Percentiles rank a stretch among this genome's conserved stretches.
Evolutionary conservation across 2,888 invertebrate species (phyloP).

Genomic region (Orchestes rusci): DNA sequence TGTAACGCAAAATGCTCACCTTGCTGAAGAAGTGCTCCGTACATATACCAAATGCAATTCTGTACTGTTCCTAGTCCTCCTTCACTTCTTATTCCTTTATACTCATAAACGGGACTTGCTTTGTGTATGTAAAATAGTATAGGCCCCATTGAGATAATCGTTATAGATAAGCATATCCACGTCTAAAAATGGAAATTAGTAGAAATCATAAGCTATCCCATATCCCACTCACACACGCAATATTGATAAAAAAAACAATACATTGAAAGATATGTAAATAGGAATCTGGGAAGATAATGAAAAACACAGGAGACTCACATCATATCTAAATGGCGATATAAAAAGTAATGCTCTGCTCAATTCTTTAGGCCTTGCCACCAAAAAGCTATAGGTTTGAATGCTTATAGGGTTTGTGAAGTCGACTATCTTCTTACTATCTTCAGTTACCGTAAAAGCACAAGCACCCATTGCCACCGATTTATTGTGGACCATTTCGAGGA

Average conservation of each 20-base stretch:
- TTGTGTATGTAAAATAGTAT: constrained; percentile 66
- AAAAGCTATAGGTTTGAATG: constrained; percentile 70
- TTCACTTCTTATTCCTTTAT: constrained; percentile 49
- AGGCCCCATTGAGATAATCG: constrained; percentile 71
- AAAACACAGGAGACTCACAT: too few species aligned
- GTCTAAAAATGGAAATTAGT: constrained; percentile 49
- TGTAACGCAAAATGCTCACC: too few species aligned
- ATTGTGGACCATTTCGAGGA: constrained; percentile 47
- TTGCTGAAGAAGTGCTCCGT: constrained; percentile 86
- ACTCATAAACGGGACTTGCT: constrained; percentile 64
- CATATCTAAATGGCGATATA: constrained; percentile 69
- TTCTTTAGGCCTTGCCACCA: constrained; percentile 71
- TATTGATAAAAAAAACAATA: constrained; percentile 1
- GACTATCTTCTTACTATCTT: constrained; percentile 47
- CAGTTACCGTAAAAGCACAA: constrained; percentile 52
- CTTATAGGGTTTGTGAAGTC: constrained; percentile 77
- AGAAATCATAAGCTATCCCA: too few species aligned
- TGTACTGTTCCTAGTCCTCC: constrained; percentile 56
- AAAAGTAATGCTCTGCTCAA: constrained; percentile 77
- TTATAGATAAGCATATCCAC: constrained; percentile 71
- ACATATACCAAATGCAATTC: constrained; percentile 82
- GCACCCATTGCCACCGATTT: constrained; percentile 53
- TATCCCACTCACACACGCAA: too few species aligned
- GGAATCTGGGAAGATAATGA: too few species aligned
- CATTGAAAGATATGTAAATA: constrained; percentile 2